Conservation (phyloP, 2,113 vertebrate species). For the Rhinopomastus cyanomelas region DNA sequence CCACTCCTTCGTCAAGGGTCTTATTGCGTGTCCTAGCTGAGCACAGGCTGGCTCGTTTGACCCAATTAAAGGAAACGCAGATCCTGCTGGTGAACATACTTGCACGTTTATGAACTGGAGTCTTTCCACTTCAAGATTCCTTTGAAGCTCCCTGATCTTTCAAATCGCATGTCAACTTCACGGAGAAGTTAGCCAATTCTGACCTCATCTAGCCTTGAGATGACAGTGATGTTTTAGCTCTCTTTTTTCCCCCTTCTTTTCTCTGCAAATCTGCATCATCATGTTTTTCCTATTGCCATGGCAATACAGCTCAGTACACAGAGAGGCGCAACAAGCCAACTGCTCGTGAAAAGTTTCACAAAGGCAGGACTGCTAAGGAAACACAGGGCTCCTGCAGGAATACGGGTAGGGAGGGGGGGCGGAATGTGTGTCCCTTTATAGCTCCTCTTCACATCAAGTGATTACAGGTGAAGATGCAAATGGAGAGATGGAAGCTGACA, state of each 20-base stretch:
- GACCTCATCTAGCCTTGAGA: slow-evolving; percentile 15
- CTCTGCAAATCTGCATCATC: slow-evolving; percentile 41
- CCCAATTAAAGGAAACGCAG: neutral
- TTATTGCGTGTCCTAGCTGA: neutral
- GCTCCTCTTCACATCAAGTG: slow-evolving; percentile 46
- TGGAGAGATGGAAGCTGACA: slow-evolving; percentile 54
- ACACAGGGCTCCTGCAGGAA: slow-evolving; percentile 33
- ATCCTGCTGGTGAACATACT: neutral
- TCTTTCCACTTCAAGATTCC: slow-evolving; percentile 37
- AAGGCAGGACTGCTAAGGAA: slow-evolving; percentile 43
- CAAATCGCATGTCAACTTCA: slow-evolving; percentile 4
- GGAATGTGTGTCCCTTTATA: neutral
- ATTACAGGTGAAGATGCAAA: slow-evolving; percentile 73
- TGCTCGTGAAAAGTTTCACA: slow-evolving; percentile 36
- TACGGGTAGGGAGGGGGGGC: neutral
- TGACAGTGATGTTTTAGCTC: neutral
- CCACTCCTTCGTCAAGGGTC: neutral
- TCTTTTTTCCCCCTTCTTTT: neutral
- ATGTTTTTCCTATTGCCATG: slow-evolving; percentile 67
- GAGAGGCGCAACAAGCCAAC: slow-evolving; percentile 9
- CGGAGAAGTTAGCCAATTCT: slow-evolving; percentile 35
- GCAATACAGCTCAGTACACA: slow-evolving; percentile 46
- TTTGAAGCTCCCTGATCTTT: slow-evolving; percentile 61
- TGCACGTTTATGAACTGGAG: slow-evolving; percentile 40
- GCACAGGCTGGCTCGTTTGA: neutral